Conservation (phyloP, 2,888 invertebrate species). For the Eubasilissa splendida region DNA sequence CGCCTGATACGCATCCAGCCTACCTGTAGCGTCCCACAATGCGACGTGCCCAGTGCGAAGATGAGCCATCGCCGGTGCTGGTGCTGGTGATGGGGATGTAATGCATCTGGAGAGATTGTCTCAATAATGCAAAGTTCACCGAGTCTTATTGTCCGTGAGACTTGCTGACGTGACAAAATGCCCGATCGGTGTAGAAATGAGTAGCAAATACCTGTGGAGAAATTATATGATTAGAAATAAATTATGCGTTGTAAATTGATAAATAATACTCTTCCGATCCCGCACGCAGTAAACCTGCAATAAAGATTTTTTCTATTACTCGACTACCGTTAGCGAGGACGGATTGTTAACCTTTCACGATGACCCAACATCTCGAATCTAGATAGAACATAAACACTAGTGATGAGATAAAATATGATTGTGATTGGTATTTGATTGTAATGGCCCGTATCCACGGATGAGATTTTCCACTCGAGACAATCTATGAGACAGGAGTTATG, state of each 20-base stretch:
- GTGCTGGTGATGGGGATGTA: neutral
- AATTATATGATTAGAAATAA: conserved; percentile 13
- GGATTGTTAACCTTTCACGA: neutral
- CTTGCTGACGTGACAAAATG: conserved; percentile 45
- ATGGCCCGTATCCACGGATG: no score
- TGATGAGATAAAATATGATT: no score
- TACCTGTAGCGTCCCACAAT: no score
- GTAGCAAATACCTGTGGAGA: conserved; percentile 20
- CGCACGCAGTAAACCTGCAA: neutral
- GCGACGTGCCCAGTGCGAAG: neutral
- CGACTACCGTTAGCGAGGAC: conserved; percentile 20
- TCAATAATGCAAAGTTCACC: conserved; percentile 16
- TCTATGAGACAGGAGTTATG: no score
- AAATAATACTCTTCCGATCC: conserved; percentile 25
- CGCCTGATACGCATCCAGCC: no score
- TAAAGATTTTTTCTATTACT: conserved; percentile 10
- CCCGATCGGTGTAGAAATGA: neutral
- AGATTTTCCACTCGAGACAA: no score
- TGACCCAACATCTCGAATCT: no score
- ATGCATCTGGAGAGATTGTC: conserved; percentile 30
- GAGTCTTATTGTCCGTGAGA: conserved; percentile 39
- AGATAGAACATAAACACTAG: no score
- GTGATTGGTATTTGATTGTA: no score
- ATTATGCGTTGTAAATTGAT: conserved; percentile 31
- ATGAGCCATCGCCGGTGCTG: neutral